A percentile compares a stretch with the other conserved stretches of the same genome.
phyloP scores from a whole-genome alignment of 2,888 invertebrate genomes.

The Corythucha ciliata region DNA sequence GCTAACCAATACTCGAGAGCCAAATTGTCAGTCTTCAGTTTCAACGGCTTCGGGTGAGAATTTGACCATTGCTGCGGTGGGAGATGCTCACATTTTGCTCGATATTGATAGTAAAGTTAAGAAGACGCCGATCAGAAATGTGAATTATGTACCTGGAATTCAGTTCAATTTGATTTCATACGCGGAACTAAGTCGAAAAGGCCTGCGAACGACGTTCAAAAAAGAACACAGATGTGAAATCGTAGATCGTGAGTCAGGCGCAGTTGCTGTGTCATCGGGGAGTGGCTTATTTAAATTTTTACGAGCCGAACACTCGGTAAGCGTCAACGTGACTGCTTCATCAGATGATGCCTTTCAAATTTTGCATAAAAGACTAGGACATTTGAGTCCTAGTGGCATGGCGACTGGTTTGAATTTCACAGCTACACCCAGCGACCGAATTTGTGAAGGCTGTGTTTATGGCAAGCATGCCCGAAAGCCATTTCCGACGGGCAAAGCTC shows the following conservation, averaged over 20 bases:
- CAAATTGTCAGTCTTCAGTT: not conserved
- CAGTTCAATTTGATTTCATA: slow-evolving; percentile 12
- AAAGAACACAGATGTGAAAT: slow-evolving; percentile 14
- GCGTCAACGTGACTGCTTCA: slow-evolving; percentile 5
- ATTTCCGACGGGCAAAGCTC: slow-evolving; percentile 11
- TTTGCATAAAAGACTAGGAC: slow-evolving; percentile 19
- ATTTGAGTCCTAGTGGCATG: slow-evolving; percentile 10
- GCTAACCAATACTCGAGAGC: slow-evolving; percentile 12
- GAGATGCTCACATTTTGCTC: slow-evolving; percentile 14
- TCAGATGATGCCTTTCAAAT: slow-evolving; percentile 7
- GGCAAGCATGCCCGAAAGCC: slow-evolving; percentile 15
- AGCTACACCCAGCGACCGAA: not conserved
- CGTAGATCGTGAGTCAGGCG: not conserved
- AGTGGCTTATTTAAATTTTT: slow-evolving; percentile 9
- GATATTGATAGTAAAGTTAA: slow-evolving; percentile 6
- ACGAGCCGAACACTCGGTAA: not conserved
- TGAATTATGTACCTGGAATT: slow-evolving; percentile 6
- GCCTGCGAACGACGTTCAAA: slow-evolving; percentile 7
- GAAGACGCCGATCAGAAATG: slow-evolving; percentile 10
- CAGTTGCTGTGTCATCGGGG: slow-evolving; percentile 1
- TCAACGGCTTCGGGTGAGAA: slow-evolving; percentile 12
- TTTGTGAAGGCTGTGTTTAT: slow-evolving; percentile 11
- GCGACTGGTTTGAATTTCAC: slow-evolving; percentile 13
- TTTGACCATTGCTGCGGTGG: slow-evolving; percentile 8
- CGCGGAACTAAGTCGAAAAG: slow-evolving; percentile 10